These are phyloP conservation scores for Hirundichthys speculiger DNA, from an alignment of 2,113 vertebrate genomes.

Conservation along the genomic window DNA sequence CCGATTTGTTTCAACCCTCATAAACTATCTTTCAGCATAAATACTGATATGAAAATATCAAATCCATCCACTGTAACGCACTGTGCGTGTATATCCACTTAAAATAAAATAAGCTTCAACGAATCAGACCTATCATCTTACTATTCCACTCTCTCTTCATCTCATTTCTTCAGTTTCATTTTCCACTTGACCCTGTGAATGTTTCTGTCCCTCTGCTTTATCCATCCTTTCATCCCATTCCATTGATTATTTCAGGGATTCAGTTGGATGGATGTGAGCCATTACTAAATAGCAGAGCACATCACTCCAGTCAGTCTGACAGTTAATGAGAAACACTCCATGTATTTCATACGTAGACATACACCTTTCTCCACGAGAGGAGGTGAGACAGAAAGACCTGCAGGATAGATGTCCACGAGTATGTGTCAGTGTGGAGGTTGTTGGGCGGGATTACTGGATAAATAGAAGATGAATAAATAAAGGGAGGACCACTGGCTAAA, in stretches of 20 bases:
- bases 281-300: conserved; percentile 68
- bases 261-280: conserved; percentile 62
- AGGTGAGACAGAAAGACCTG: conserved; percentile 15
- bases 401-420: conserved; percentile 27
- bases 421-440: conserved; percentile 2
- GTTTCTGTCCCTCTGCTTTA: conserved; percentile 50
- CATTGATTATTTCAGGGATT: conserved; percentile 72
- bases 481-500: background rate
- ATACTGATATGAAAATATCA: conserved; percentile 9
- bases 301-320: conserved; percentile 67
- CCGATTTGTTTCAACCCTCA: background rate
- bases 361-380: conserved; percentile 13
- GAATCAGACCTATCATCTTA: conserved; percentile 24
- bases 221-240: conserved; percentile 53
- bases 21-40: background rate
- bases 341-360: conserved; percentile 58
- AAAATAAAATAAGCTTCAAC: conserved; percentile 19
- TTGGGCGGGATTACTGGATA: background rate
- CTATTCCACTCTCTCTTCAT: conserved; percentile 9
- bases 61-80: background rate
- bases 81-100: conserved; percentile 4
- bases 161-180: conserved; percentile 63
- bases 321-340: conserved; percentile 69
- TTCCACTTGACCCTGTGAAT: conserved; percentile 67
- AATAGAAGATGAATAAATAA: conserved; percentile 6